Evolutionary conservation across 1,140 invertebrate species (phyloP).

Genomic region (Lerema accius): DNA sequence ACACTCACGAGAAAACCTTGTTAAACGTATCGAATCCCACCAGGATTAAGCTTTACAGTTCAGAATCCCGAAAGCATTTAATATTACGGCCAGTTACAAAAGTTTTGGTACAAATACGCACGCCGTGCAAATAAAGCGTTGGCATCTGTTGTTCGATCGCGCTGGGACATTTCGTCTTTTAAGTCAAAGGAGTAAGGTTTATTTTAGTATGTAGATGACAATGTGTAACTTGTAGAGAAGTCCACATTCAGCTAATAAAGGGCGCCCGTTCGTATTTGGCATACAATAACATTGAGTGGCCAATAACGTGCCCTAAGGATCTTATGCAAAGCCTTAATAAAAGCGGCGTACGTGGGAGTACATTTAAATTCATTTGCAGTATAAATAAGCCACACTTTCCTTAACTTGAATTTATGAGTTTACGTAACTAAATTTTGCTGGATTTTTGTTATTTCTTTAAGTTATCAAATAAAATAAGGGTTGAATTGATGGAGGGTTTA

Average conservation of each 20-base stretch:
- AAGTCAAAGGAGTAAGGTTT: slow-evolving; percentile 14
- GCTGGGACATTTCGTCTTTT: background rate
- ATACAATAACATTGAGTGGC: slow-evolving; percentile 47
- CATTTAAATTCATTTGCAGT: background rate
- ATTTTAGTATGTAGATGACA: background rate
- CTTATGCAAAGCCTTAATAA: slow-evolving; percentile 18
- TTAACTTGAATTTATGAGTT: background rate
- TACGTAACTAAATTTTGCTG: background rate
- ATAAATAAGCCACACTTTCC: background rate
- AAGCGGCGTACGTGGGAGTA: slow-evolving; percentile 11
- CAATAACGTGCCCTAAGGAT: slow-evolving; percentile 38
- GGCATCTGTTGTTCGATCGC: slow-evolving; percentile 15
- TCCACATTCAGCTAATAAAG: slow-evolving; percentile 41
- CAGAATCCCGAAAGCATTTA: slow-evolving; percentile 16
- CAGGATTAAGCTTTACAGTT: slow-evolving; percentile 21
- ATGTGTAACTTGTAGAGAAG: slow-evolving; percentile 25
- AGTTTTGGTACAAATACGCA: slow-evolving; percentile 31
- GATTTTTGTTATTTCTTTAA: no score
- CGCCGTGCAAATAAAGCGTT: slow-evolving; percentile 24
- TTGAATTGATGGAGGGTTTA: no score
- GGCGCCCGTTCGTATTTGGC: slow-evolving; percentile 47
- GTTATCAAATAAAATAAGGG: no score
- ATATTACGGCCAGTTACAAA: slow-evolving; percentile 28
- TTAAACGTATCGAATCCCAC: background rate
- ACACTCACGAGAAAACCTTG: slow-evolving; percentile 1